Percentiles rank a stretch among this genome's conserved stretches.
Evolutionary conservation across 2,888 invertebrate species (phyloP).

Genomic region (Leucophenga montana): DNA sequence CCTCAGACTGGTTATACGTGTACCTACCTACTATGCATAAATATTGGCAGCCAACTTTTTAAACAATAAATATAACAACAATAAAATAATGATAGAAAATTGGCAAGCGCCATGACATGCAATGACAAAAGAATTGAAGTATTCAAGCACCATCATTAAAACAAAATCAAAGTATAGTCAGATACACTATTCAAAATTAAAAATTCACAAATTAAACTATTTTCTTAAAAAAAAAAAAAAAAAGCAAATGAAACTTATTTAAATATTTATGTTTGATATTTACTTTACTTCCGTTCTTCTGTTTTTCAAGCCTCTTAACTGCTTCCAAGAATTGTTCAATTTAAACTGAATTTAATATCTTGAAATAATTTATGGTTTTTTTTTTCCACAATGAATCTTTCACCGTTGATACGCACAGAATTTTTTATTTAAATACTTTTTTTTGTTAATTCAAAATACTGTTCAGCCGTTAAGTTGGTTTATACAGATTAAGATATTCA

Average conservation of each 20-base stretch:
- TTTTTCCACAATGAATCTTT: neutral
- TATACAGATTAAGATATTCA: conserved; percentile 11
- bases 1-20: neutral
- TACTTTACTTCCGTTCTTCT: neutral
- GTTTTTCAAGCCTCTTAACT: no score
- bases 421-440: conserved; percentile 42
- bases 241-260: neutral
- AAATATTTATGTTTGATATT: neutral
- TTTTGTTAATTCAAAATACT: conserved; percentile 39
- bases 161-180: neutral
- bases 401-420: neutral
- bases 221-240: neutral
- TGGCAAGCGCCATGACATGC: conserved; percentile 27
- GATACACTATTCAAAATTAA: neutral
- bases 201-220: neutral
- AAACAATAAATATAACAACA: conserved; percentile 25
- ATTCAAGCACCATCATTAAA: neutral
- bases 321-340: no score
- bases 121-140: neutral
- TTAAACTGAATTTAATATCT: no score
- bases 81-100: conserved; percentile 35
- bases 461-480: conserved; percentile 17
- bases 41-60: conserved; percentile 5
- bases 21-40: no score
- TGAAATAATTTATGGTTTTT: neutral